Conservation (phyloP, 2,888 invertebrate genomes). For the Lacanobia oleracea region DNA sequence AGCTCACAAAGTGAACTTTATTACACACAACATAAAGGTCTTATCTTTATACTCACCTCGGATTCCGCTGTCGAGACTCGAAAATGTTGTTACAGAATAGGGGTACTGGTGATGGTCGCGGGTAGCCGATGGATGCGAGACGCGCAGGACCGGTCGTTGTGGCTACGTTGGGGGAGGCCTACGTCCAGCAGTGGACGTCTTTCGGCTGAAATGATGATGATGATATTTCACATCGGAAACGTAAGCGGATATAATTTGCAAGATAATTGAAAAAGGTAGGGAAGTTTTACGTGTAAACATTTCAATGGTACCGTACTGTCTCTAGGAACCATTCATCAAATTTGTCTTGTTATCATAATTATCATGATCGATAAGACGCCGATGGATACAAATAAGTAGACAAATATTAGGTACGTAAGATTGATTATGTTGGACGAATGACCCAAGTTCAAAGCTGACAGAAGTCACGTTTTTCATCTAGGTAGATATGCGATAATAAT, state of each 20-base stretch:
- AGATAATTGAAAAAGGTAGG: neutral
- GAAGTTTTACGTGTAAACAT: neutral
- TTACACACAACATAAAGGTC: too few species aligned
- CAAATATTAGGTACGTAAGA: constrained; percentile 13
- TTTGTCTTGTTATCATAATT: constrained; percentile 29
- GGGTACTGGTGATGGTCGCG: too few species aligned
- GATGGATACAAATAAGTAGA: constrained; percentile 12
- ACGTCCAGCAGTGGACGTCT: too few species aligned
- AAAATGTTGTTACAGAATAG: too few species aligned
- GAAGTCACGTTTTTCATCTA: constrained; percentile 20
- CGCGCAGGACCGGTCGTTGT: too few species aligned
- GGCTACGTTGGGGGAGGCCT: too few species aligned
- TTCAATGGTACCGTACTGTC: neutral
- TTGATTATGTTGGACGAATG: neutral
- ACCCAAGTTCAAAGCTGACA: constrained; percentile 16
- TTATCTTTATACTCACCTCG: too few species aligned
- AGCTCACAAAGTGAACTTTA: too few species aligned
- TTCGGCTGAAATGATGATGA: too few species aligned
- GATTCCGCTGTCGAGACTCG: too few species aligned
- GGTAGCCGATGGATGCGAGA: too few species aligned
- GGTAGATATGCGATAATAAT: neutral
- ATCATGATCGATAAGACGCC: constrained; percentile 31
- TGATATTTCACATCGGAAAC: constrained; percentile 3
- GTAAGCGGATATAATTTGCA: neutral
- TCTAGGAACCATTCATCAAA: constrained; percentile 17